A percentile compares a stretch with the other conserved stretches of the same genome.
These are phyloP conservation scores for Diplodus sargus DNA, from an alignment of 2,797 vertebrate genomes.

Conservation along the genomic window DNA sequence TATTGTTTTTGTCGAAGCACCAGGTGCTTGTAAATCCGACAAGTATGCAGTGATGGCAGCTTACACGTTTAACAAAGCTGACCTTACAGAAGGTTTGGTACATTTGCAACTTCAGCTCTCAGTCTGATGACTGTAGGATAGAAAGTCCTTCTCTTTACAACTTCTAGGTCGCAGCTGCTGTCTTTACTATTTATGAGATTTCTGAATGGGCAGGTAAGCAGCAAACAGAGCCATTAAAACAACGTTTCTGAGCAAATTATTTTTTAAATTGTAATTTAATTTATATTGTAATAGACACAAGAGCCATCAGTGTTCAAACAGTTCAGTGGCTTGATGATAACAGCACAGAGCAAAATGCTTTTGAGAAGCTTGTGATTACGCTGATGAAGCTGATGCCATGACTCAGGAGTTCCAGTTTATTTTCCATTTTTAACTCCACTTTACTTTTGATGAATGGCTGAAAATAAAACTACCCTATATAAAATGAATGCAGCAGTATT, in stretches of 20 bases:
- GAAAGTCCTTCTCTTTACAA: neutral
- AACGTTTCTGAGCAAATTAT: neutral
- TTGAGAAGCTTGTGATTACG: neutral
- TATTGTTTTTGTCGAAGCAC: neutral
- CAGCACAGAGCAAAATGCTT: neutral
- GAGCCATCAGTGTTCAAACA: neutral
- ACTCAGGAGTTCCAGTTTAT: neutral
- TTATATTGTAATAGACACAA: too few species aligned
- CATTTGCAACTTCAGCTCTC: neutral
- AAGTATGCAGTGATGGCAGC: neutral
- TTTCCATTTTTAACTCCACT: conserved; percentile 1
- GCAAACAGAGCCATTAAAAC: neutral
- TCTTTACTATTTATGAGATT: neutral
- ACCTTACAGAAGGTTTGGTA: neutral
- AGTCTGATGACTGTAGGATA: neutral
- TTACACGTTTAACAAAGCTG: neutral
- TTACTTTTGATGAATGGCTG: neutral
- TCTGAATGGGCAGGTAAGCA: neutral
- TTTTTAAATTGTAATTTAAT: neutral
- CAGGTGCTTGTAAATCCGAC: neutral
- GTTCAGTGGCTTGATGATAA: neutral
- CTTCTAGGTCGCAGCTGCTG: neutral
- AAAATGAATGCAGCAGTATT: conserved; percentile 1
- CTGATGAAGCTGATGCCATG: neutral
- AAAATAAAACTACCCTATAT: neutral